Percentiles rank a stretch among this genome's conserved stretches.
phyloP scores from a whole-genome alignment of 2,113 vertebrate genomes.

The Phaethornis superciliosus region DNA sequence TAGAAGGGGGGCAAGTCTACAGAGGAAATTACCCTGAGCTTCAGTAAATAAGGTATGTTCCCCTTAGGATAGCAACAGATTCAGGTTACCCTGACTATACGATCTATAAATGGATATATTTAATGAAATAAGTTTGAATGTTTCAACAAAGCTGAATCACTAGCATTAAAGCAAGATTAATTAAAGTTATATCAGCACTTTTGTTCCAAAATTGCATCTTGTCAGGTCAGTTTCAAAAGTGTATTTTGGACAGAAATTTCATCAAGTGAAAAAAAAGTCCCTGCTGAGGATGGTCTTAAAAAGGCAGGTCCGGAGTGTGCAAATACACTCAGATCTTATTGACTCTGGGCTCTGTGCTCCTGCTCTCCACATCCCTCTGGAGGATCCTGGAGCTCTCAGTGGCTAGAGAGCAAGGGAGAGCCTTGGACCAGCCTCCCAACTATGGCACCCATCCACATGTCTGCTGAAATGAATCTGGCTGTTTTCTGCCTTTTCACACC shows the following conservation, averaged over 20 bases:
- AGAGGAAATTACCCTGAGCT: conserved; percentile 47
- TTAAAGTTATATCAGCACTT: neutral
- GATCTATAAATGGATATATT: neutral
- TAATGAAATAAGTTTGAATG: conserved; percentile 7
- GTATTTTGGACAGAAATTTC: neutral
- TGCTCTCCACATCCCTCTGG: neutral
- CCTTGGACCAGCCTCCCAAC: neutral
- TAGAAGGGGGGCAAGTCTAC: neutral
- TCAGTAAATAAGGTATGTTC: conserved; percentile 51
- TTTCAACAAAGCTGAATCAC: conserved; percentile 6
- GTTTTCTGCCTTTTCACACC: conserved; percentile 26
- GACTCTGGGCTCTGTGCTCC: neutral
- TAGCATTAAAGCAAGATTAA: neutral
- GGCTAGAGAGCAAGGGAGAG: neutral
- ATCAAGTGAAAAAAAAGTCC: neutral
- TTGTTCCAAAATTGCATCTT: neutral
- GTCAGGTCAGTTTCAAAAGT: neutral
- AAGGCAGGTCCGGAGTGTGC: neutral
- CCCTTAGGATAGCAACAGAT: conserved; percentile 17
- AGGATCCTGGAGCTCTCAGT: neutral
- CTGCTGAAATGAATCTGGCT: conserved; percentile 27
- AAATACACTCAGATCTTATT: neutral
- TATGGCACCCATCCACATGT: neutral
- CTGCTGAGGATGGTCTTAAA: neutral
- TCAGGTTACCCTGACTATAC: neutral